Evolutionary conservation across 2,888 invertebrate genomes (phyloP).

Genomic region (Ennomos fuscantarius): DNA sequence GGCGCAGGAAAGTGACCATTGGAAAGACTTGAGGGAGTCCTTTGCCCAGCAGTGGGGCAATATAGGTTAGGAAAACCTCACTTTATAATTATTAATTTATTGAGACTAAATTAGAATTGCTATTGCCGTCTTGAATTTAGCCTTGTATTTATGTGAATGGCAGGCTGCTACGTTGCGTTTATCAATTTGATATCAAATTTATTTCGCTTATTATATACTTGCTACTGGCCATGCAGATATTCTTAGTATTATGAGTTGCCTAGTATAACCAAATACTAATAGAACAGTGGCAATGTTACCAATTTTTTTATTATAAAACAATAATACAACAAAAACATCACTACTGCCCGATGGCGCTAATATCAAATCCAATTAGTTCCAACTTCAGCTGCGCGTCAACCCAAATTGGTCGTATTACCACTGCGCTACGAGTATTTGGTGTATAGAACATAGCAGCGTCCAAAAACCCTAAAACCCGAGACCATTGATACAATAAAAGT

Average conservation of each 20-base stretch:
- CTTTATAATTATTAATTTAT: constrained; percentile 19
- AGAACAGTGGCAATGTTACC: not conserved
- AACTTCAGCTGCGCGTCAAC: too few species aligned
- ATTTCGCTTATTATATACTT: constrained; percentile 22
- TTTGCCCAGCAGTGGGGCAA: constrained; percentile 35
- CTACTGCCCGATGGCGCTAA: too few species aligned
- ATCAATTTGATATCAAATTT: constrained; percentile 8
- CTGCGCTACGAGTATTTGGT: too few species aligned
- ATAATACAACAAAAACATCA: too few species aligned
- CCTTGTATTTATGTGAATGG: constrained; percentile 6
- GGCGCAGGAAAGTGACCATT: constrained; percentile 32
- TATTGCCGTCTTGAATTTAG: constrained; percentile 10
- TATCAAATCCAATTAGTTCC: too few species aligned
- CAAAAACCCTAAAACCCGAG: constrained; percentile 38
- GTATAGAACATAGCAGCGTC: not conserved
- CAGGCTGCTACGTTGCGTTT: constrained; percentile 14
- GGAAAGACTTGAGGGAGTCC: constrained; percentile 32
- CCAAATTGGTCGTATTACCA: too few species aligned
- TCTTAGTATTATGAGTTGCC: constrained; percentile 25
- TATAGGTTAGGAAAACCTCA: constrained; percentile 28
- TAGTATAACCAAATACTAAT: constrained; percentile 10
- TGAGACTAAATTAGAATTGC: constrained; percentile 17
- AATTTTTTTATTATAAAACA: too few species aligned
- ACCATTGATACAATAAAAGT: constrained; percentile 77
- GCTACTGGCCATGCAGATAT: constrained; percentile 14